Percentiles rank a stretch among this genome's conserved stretches.
Conservation (phyloP, 1,140 invertebrate genomes). For the Cepaea nemoralis region DNA sequence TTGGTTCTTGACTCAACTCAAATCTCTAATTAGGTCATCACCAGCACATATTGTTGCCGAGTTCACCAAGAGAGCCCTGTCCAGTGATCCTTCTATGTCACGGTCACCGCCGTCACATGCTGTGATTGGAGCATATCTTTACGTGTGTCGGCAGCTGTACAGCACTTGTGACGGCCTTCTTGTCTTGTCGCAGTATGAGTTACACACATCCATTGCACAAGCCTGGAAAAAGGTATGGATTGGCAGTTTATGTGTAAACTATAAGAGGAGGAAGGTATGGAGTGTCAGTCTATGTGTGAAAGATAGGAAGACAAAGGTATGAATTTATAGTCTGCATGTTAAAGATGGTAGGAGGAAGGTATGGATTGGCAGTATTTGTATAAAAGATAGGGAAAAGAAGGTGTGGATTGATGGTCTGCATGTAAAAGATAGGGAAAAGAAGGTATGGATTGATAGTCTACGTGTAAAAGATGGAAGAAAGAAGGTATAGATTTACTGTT, state of each 20-base stretch:
- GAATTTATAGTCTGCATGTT: no score
- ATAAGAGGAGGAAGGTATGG: no score
- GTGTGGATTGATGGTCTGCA: no score
- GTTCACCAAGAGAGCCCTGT: constrained; percentile 67
- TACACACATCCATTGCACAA: constrained; percentile 62
- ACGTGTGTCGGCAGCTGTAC: constrained; percentile 70
- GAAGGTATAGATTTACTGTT: no score
- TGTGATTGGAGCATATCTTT: constrained; percentile 67
- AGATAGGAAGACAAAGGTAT: no score
- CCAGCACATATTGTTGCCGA: constrained; percentile 67
- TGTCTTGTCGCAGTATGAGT: constrained; percentile 65
- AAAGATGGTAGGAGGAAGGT: no score
- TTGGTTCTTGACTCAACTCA: background rate
- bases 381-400: no score
- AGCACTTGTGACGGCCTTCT: constrained; percentile 69
- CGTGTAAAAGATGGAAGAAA: no score
- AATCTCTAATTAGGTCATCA: constrained; percentile 55
- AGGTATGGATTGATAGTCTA: no score
- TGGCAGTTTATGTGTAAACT: background rate
- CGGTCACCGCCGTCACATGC: constrained; percentile 55
- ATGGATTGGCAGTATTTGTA: no score
- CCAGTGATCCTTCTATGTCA: constrained; percentile 53
- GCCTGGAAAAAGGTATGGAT: constrained; percentile 63
- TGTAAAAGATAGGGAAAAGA: no score
- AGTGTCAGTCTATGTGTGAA: no score